phyloP scores from a whole-genome alignment of 2,888 invertebrate genomes.

The Lasioglossum vierecki region DNA sequence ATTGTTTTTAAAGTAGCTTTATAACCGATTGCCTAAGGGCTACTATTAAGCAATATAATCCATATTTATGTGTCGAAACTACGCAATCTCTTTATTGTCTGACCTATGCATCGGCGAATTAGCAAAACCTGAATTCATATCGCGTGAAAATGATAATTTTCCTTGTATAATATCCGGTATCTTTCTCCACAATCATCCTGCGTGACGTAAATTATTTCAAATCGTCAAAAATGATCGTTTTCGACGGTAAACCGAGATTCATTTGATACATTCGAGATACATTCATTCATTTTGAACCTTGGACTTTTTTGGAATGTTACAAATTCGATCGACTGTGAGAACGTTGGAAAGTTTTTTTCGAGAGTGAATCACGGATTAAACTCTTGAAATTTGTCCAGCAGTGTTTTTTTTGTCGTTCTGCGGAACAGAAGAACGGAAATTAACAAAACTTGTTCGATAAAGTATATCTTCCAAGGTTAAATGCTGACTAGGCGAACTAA shows the following conservation, averaged over 20 bases:
- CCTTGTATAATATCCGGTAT: neutral
- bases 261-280: neutral
- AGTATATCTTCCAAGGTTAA: neutral
- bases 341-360: neutral
- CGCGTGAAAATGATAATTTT: neutral
- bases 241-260: neutral
- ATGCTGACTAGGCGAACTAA: neutral
- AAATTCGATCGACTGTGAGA: neutral
- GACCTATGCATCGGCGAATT: neutral
- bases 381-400: neutral
- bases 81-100: neutral
- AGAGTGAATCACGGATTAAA: neutral
- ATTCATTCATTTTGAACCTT: neutral
- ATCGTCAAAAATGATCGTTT: neutral
- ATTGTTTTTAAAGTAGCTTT: neutral
- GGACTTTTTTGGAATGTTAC: neutral
- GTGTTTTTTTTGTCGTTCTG: neutral
- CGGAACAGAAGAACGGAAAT: neutral
- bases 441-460: no score
- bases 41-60: neutral
- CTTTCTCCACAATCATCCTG: neutral
- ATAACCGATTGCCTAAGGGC: neutral
- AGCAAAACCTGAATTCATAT: neutral
- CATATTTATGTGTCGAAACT: neutral
- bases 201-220: neutral